A percentile compares a stretch with the other conserved stretches of the same genome.
phyloP scores from a whole-genome alignment of 2,888 invertebrate species.

The Chalcis sispes region DNA sequence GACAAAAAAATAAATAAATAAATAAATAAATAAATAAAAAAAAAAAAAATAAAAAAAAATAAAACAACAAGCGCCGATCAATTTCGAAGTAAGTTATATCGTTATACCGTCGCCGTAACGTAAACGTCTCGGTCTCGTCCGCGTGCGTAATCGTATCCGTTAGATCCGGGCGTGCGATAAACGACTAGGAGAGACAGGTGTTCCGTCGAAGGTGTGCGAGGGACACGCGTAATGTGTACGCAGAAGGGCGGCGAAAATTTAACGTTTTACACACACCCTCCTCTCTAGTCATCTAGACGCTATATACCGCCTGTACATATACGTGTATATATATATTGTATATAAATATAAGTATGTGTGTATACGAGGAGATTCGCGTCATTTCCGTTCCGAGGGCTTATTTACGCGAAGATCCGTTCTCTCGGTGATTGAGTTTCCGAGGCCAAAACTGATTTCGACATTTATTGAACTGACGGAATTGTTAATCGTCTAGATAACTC shows the following conservation, averaged over 20 bases:
- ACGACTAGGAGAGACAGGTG: constrained; percentile 3
- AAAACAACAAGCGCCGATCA: too few species aligned
- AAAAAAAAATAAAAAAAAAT: too few species aligned
- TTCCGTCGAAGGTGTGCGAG: background rate
- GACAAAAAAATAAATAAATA: background rate
- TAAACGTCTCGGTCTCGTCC: too few species aligned
- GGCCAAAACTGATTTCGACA: background rate
- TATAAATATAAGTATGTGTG: background rate
- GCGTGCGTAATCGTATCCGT: background rate
- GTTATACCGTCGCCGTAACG: too few species aligned
- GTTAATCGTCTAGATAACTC: too few species aligned
- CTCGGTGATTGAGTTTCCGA: constrained; percentile 14
- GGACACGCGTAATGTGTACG: background rate
- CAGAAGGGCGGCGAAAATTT: constrained; percentile 26
- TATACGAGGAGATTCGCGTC: too few species aligned
- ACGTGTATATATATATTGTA: background rate
- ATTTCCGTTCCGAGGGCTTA: constrained; percentile 18
- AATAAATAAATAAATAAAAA: background rate
- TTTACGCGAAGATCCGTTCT: background rate
- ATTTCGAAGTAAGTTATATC: too few species aligned
- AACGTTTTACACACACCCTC: constrained; percentile 38
- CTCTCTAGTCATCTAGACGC: constrained; percentile 13
- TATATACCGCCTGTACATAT: background rate
- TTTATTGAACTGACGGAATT: too few species aligned
- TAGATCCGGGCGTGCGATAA: constrained; percentile 13